Evolutionary conservation across 2,888 invertebrate species (phyloP), one percentile per base, ranked within the genome.

Genomic region (Agelastica alni): DNA sequence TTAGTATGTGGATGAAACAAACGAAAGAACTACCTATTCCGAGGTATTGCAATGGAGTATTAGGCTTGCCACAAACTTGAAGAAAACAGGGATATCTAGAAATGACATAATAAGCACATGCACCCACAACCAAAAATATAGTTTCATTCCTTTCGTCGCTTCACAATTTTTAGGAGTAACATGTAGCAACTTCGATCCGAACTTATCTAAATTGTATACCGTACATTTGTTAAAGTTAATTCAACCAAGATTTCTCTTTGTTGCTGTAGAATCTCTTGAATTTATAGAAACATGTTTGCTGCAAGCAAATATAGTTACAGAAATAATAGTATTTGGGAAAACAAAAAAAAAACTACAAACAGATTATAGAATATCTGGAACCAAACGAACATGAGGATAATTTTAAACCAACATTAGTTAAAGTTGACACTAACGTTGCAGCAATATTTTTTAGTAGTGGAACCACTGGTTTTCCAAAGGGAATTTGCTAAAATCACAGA

Each of bases 81-180:
- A 45, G 48, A 46, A 51, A 32, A 43, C 36, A n/a, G 61, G 61
- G 32, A 46, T 61, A 9, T 6, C 13, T 9, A 28, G 36, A 44
- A 36, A 45, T 31, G 59, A 61, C 32, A 34, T 62, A 1, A 43
- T 62, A 2, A 46, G 58, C 18, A 51, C 36, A 6, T 60, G 58
- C 31, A 47, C 60, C 2, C 16, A 45, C 6, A 60, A 62, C 26
- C 58, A 59, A 12, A 48, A 53, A 41, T 51, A 57, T 31, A 49
- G 51, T 32, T 37, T 28, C 6, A 71, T 80, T 26, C 80, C 81
- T 0, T 74, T 78, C 43, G 77, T 81, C 34, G 80, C 81, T 1
- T 74, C 77, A 0, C 60, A 79, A 2, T 80, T 75, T 59, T 68
- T 79, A 12, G 81, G 81, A 3, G 69, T 64, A 4, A 65, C 60